phyloP scores from a whole-genome alignment of 2,797 vertebrate species.

The Cuniculus paca region DNA sequence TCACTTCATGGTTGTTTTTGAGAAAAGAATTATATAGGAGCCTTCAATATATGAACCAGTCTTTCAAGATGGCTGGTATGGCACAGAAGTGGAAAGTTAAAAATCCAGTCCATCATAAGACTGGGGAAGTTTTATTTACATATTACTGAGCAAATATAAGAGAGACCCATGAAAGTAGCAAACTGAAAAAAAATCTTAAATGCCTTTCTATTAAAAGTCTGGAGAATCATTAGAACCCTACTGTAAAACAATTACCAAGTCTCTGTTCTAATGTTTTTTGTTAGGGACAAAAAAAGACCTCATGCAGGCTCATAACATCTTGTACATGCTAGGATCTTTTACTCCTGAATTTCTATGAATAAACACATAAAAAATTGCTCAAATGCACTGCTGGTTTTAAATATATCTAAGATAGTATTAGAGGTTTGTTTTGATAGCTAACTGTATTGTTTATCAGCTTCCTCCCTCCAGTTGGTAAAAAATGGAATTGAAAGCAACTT shows the following conservation, averaged over 20 bases:
- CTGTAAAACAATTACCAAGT: constrained; percentile 87
- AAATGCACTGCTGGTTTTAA: constrained; percentile 86
- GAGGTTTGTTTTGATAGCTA: constrained; percentile 81
- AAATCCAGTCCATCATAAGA: constrained; percentile 75
- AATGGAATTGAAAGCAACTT: constrained; percentile 75
- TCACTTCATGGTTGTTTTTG: constrained; percentile 44
- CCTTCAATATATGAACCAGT: constrained; percentile 69
- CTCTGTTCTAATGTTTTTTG: constrained; percentile 83
- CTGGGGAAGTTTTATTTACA: constrained; percentile 67
- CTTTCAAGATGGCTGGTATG: constrained; percentile 74
- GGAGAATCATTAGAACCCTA: constrained; percentile 86
- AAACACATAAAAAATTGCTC: constrained; percentile 84
- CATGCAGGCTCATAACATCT: constrained; percentile 82
- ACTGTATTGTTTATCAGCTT: constrained; percentile 83
- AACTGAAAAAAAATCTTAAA: constrained; percentile 84
- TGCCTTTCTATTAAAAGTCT: constrained; percentile 85
- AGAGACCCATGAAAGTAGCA: constrained; percentile 70
- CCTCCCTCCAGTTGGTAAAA: constrained; percentile 82
- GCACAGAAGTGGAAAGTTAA: constrained; percentile 74
- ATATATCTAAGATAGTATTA: constrained; percentile 81
- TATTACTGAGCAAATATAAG: constrained; percentile 59
- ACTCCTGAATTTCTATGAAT: constrained; percentile 88
- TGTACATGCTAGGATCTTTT: constrained; percentile 70
- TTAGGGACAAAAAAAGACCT: constrained; percentile 82
- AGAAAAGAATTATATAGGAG: constrained; percentile 79